Percentiles rank a stretch among this genome's conserved stretches.
phyloP scores from a whole-genome alignment of 2,888 invertebrate genomes.

The Andrena fulva region DNA sequence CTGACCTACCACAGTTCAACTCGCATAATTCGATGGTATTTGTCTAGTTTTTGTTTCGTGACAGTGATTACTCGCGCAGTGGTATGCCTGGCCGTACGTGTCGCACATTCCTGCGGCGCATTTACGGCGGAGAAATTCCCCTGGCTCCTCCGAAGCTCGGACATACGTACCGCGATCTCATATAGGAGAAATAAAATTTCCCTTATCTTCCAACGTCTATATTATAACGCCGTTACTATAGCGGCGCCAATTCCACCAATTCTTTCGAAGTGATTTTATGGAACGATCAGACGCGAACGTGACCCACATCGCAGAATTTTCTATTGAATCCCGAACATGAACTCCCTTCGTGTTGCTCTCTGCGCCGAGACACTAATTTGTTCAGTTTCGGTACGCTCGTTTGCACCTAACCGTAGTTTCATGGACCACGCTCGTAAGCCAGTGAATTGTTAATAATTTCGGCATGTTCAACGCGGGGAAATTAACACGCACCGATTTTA shows the following conservation, averaged over 20 bases:
- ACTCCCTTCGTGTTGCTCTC: background rate
- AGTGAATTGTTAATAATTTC: background rate
- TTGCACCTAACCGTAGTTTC: background rate
- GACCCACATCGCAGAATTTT: constrained; percentile 6
- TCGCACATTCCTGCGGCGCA: constrained; percentile 25
- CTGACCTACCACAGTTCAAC: background rate
- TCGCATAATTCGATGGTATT: background rate
- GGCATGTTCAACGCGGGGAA: background rate
- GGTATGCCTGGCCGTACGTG: constrained; percentile 14
- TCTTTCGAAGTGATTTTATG: background rate
- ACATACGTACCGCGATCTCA: background rate
- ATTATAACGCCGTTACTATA: background rate
- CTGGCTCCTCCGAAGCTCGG: background rate
- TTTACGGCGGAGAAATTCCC: constrained; percentile 33
- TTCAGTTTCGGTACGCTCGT: background rate
- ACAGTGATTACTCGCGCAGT: constrained; percentile 3
- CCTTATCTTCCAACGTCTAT: background rate
- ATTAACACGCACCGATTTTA: background rate
- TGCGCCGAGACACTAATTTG: background rate
- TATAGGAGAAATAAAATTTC: background rate
- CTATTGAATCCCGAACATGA: background rate
- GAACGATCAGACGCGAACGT: background rate
- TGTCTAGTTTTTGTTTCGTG: background rate
- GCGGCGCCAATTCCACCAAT: background rate
- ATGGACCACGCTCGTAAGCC: no score